These are phyloP conservation scores for Herminia tarsipennalis DNA, from an alignment of 2,888 invertebrate species.

Conservation along the genomic window DNA sequence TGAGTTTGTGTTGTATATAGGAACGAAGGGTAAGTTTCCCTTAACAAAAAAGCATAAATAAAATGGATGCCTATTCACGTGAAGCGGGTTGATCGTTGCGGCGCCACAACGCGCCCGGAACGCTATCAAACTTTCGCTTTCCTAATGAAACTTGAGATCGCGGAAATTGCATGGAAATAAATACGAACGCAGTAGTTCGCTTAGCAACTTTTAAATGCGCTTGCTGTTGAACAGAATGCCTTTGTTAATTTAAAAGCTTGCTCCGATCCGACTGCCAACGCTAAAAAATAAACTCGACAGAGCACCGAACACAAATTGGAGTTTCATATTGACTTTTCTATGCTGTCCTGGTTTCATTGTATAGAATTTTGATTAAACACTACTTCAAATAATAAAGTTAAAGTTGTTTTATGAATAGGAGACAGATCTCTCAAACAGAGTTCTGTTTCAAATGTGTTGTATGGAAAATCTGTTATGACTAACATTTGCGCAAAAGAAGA, in stretches of 20 bases:
- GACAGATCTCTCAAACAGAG: slow-evolving; percentile 9
- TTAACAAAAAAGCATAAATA: slow-evolving; percentile 52
- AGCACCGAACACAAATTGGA: slow-evolving; percentile 45
- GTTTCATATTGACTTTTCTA: slow-evolving; percentile 46
- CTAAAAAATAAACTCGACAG: slow-evolving; percentile 55
- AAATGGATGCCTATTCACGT: slow-evolving; percentile 47
- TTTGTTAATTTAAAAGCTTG: slow-evolving; percentile 76
- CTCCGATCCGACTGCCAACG: slow-evolving; percentile 49
- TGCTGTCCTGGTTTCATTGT: slow-evolving; percentile 37
- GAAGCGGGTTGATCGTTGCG: slow-evolving; percentile 41
- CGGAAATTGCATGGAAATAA: slow-evolving; percentile 76
- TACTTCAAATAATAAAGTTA: slow-evolving; percentile 12
- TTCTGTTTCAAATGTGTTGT: slow-evolving; percentile 1
- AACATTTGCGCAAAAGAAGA: slow-evolving; percentile 18
- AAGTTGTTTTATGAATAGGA: slow-evolving; percentile 10
- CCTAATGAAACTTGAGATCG: slow-evolving; percentile 70
- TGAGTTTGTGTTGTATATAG: slow-evolving; percentile 16
- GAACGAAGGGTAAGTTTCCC: slow-evolving; percentile 40
- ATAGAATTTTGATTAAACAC: slow-evolving; percentile 39
- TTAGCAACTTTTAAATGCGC: slow-evolving; percentile 73
- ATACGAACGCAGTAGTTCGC: slow-evolving; percentile 65
- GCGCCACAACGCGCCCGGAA: slow-evolving; percentile 47
- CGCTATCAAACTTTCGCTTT: slow-evolving; percentile 67
- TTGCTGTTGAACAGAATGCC: slow-evolving; percentile 59
- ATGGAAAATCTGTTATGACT: slow-evolving; percentile 9